Percentiles rank a stretch among this genome's conserved stretches.
phyloP scores from a whole-genome alignment of 23 tunicate genomes.

The Ascidia mentula region DNA sequence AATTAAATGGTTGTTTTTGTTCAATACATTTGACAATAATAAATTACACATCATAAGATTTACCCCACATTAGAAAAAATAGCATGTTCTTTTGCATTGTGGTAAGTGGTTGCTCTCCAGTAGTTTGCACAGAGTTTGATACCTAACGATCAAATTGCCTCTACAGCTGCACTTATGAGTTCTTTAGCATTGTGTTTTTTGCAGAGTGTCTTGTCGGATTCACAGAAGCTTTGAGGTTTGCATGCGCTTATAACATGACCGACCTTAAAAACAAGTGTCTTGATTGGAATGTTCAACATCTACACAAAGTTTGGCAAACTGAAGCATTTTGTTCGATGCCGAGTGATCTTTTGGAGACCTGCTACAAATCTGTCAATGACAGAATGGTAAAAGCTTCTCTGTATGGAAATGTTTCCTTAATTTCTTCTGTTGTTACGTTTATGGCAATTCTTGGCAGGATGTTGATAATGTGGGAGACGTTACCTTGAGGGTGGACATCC shows the following conservation, averaged over 20 bases:
- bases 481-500: neutral
- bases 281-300: slow-evolving; percentile 29
- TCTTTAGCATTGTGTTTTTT: too few relatives aligned
- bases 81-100: too few relatives aligned
- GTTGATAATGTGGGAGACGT: neutral
- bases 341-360: neutral
- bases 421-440: neutral
- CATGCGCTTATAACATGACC: neutral
- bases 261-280: slow-evolving; percentile 17
- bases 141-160: too few relatives aligned
- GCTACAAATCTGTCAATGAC: neutral
- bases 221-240: neutral
- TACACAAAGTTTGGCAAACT: slow-evolving; percentile 25
- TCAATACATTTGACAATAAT: too few relatives aligned
- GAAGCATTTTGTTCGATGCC: slow-evolving; percentile 22
- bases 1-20: too few relatives aligned
- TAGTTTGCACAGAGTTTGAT: too few relatives aligned
- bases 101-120: too few relatives aligned
- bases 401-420: neutral
- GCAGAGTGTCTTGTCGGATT: neutral
- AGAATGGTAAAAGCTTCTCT: neutral
- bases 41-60: too few relatives aligned
- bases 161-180: too few relatives aligned
- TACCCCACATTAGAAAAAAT: too few relatives aligned
- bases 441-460: neutral